Base-by-base conservation (phyloP, 2,113 vertebrate species). In the Oncorhynchus masou region DNA sequence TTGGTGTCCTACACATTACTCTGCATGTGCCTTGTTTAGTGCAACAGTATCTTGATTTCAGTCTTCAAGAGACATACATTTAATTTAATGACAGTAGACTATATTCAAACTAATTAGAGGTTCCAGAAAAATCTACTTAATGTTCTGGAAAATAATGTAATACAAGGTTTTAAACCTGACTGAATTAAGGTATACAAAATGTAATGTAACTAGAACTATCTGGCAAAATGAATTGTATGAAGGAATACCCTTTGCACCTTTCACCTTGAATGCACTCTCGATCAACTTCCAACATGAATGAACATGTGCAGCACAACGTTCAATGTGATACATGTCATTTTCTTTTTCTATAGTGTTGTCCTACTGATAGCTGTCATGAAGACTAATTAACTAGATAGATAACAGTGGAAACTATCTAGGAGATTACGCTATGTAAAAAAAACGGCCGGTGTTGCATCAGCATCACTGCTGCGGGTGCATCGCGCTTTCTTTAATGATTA, bases 1-100 rank as follows among this genome's bases (percentile, higher is more conserved):
- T 34, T 39, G 5, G 67, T 15, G 16, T 34, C 15, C 66, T 0
- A 31, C 65, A 39, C 5, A 20, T 34, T 20, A 15, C 13, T 27
- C 15, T 34, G 20, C 31, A 68, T 39, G 31, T 34, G 16, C 16
- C 15, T 34, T 31, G 15, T 48, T 19, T 8, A 8, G 3, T 20
- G 3, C 8, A 31, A 54, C 4, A 1, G 1, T 80, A 97, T 97
- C 94, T 99, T 99, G 0, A 99, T 90, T 68, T 96, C 97, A n/a
- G 88, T 77, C 59, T n/a, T 22, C 59, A 8, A 62, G 8, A 22
- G 13, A 62, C 16, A 22, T 45, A 45, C 39, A 45, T 45, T 45
- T 45, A 45, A 45, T 45, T 45, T 45, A 45, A 45, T 45, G 39
- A 45, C 39, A 45, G 39, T 45, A 11, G 39, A 9, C 9, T 45